Conservation (phyloP, 2,113 vertebrate genomes). For the Crotalus viridis region DNA sequence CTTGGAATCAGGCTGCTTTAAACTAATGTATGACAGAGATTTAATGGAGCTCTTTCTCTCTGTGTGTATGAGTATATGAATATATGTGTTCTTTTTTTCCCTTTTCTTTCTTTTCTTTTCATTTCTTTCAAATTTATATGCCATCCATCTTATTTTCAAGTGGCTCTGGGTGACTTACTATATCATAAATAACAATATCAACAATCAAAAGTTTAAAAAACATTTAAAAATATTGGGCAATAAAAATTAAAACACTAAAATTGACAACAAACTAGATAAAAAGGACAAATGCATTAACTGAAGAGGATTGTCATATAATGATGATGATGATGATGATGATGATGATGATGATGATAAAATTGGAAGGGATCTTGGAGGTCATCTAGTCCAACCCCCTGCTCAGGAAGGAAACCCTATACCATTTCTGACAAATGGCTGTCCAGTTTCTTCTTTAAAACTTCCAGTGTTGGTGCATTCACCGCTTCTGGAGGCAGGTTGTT, state of each 20-base stretch:
- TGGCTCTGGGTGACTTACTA: neutral
- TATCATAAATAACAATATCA: neutral
- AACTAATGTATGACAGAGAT: neutral
- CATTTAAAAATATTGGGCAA: neutral
- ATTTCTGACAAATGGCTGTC: too few relatives aligned
- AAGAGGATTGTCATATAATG: neutral
- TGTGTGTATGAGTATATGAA: rapidly evolving
- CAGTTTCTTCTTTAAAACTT: too few relatives aligned
- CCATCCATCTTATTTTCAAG: neutral
- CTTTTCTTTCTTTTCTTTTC: too few relatives aligned
- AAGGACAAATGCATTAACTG: neutral
- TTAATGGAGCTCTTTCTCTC: neutral
- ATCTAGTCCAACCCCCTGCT: too few relatives aligned
- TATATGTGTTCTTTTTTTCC: neutral
- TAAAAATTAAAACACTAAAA: neutral
- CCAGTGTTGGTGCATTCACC: too few relatives aligned
- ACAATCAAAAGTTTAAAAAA: neutral
- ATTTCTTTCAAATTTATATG: neutral
- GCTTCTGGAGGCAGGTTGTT: too few relatives aligned
- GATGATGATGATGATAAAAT: too few relatives aligned
- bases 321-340: too few relatives aligned
- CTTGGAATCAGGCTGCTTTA: neutral
- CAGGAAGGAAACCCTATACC: too few relatives aligned
- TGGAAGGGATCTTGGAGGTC: too few relatives aligned
- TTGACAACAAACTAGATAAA: neutral